Evolutionary conservation across 2,113 vertebrate species (phyloP).

Genomic region (Cynoglossus semilaevis): DNA sequence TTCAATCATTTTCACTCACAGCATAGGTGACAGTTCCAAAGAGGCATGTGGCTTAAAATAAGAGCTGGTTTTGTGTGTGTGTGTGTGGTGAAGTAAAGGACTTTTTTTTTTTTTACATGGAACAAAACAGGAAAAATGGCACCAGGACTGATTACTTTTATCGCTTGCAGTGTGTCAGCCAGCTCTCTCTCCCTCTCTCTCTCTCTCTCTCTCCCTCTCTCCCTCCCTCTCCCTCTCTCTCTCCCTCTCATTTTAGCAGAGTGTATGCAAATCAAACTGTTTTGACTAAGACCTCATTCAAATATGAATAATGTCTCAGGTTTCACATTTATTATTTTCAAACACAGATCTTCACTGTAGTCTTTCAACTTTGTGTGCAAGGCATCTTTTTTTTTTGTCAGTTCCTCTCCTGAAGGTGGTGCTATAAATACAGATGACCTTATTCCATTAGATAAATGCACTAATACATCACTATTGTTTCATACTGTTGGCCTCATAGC

Average conservation of each 20-base stretch:
- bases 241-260: conserved; percentile 44
- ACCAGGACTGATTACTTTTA: conserved; percentile 67
- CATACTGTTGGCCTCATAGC: too few relatives aligned
- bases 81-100: conserved; percentile 11
- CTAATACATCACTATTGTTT: too few relatives aligned
- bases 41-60: conserved; percentile 46
- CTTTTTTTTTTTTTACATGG: conserved; percentile 2
- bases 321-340: conserved; percentile 41
- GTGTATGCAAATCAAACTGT: conserved; percentile 71
- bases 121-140: conserved; percentile 51
- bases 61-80: conserved; percentile 20
- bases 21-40: conserved; percentile 55
- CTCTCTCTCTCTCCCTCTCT: conserved; percentile 45
- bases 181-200: conserved; percentile 32
- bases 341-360: conserved; percentile 8
- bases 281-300: conserved; percentile 61
- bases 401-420: too few relatives aligned
- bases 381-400: neutral
- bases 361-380: conserved; percentile 8
- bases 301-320: conserved; percentile 62
- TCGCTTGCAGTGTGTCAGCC: conserved; percentile 67
- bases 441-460: too few relatives aligned
- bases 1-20: conserved; percentile 57
- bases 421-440: too few relatives aligned
- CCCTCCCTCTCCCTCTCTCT: conserved; percentile 12